Conservation (phyloP, 53 echinoderm and acorn worm species). For the Holothuria leucospilota region DNA sequence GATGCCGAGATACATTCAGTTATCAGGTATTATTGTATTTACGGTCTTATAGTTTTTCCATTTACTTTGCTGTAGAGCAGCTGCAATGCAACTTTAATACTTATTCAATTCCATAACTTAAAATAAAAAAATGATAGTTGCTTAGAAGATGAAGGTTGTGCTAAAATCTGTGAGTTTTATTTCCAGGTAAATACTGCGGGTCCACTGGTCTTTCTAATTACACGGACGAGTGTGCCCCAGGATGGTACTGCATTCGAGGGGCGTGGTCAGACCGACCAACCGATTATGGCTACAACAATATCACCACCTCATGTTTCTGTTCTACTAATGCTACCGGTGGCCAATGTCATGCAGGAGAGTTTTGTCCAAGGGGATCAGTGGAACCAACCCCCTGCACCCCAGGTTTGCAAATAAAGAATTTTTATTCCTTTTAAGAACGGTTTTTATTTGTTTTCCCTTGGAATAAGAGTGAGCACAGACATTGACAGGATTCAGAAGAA, state of each 20-base stretch:
- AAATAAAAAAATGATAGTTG: no score
- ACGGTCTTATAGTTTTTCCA: no score
- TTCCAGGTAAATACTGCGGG: constrained; percentile 82
- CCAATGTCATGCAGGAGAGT: constrained; percentile 92
- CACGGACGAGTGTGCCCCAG: constrained; percentile 77
- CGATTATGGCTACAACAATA: constrained; percentile 88
- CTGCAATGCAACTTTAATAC: no score
- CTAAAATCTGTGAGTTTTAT: neutral
- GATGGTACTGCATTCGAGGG: constrained; percentile 97
- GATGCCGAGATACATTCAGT: no score
- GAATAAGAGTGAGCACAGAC: no score
- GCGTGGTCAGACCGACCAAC: constrained; percentile 92
- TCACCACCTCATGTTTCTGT: constrained; percentile 90
- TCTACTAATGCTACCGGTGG: constrained; percentile 90
- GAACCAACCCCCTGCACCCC: constrained; percentile 86
- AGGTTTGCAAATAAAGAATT: constrained; percentile 52
- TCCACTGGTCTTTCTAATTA: constrained; percentile 78
- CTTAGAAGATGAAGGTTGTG: neutral
- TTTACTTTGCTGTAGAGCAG: no score
- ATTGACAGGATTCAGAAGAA: no score
- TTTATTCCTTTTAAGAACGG: no score
- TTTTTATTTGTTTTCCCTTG: no score
- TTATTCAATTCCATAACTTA: no score
- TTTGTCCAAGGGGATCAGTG: constrained; percentile 85
- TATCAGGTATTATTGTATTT: no score